Evolutionary conservation across 2,888 invertebrate genomes (phyloP), one percentile per base, ranked within the genome.

Genomic region (Dione juno): DNA sequence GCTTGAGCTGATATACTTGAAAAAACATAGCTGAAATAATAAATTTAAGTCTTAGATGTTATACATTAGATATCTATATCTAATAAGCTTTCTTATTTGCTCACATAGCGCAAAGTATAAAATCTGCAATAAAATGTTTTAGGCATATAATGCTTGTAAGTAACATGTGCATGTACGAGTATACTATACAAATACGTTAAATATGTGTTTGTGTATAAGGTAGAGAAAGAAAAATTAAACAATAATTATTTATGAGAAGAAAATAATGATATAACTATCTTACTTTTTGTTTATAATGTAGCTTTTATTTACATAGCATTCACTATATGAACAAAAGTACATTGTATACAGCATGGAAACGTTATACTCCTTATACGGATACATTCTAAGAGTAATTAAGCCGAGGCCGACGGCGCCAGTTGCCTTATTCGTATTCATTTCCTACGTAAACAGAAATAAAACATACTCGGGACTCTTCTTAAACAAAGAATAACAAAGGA

Each of bases 381-480:
- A 50, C 37, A 67, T 19, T 67, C 61, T 65, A 64, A 65, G 67
- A 72, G 70, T 72, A 72, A 72, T 72, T 72, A 72, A 66, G 64
- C 67, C 64, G 67, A 43, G 64, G 72, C 72, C 72, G 50, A 58
- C 58, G 70, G 67, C 72, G 66, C 28, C 63, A 66, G 67, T 61
- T 45, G 43, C 28, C 61, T 61, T 61, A 45, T 45, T 61, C 64
- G 70, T 67, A 58, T 69, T 72, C 66, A 72, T 72, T 72, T 69
- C 64, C 66, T 57, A 72, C 64, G 67, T 59, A 72, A 72, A 64
- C 64, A 72, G 70, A 70, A 72, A 70, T 70, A 59, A 64, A 70
- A 64, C 70, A 67, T 64, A 66, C 64, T 64, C 28, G 37, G 45
- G 28, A 10, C 28, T 43, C 2, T 16, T 61, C 61, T 67, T 61